Base-by-base conservation (phyloP, 2,888 invertebrate genomes). In the Exephanes ischioxanthus region DNA sequence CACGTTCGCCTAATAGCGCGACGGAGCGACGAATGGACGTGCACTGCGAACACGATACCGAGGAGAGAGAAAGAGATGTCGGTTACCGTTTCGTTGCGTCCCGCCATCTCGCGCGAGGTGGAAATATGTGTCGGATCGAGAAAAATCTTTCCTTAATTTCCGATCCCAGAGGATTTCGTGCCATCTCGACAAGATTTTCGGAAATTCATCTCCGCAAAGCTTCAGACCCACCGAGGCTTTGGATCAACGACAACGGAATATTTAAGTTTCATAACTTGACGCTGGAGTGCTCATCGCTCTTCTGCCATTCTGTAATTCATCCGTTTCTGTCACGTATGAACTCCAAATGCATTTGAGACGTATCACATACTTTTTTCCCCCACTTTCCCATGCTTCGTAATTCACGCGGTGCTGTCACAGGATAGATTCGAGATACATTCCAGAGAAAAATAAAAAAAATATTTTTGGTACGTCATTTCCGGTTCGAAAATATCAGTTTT, bases 1-100 rank as follows among this genome's bases (percentile, higher is more conserved):
- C 66, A 67, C 77, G 41, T 72, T 58, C 72, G 77, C 48, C 63
- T 85, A 78, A 85, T 81, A 68, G 73, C 45, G 51, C 73, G 77
- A 75, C 84, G 53, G 26, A 51, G 78, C 63, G 53, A 66, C 45
- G 66, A 55, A 77, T 30, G 71, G 53, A 48, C 26, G 30, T 26
- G 19, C 9, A 22, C 19, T 26, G n/a, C 26, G 14, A 66, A 76
- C 16, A 51, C 30, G 33, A 30, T 19, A 58, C 48, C 3, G 26
- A 61, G 48, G 6, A 51, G 33, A 33, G 19, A 14, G 11, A 33
- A 53, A 26, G n/a, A 51, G 19, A 22, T 5, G 26, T 53, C 37
- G 48, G 76, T 67, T 67, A 37, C 26, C 16, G 14, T 61, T 19
- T 16, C 41, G 14, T 19, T 22, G 37, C 19, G 41, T 51, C 37